phyloP scores from a whole-genome alignment of 64 coral and sea anemone genomes.

The Pocillopora damicornis region DNA sequence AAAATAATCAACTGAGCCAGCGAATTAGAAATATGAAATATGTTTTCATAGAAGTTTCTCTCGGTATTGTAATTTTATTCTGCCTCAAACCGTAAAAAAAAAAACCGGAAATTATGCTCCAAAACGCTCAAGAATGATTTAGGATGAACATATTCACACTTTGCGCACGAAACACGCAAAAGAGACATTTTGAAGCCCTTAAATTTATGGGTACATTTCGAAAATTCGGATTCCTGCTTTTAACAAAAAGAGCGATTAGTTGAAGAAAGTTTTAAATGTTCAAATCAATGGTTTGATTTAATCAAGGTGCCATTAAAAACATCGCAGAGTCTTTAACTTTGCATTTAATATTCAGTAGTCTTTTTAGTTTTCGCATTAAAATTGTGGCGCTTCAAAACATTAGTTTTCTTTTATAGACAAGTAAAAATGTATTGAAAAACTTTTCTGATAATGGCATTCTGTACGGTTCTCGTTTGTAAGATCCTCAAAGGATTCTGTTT shows the following conservation, averaged over 20 bases:
- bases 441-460: no score
- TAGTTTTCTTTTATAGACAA: no score
- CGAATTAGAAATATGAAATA: constrained; percentile 9
- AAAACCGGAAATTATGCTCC: neutral
- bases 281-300: neutral
- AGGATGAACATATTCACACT: neutral
- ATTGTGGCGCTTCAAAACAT: neutral
- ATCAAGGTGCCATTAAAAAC: neutral
- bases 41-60: constrained; percentile 13
- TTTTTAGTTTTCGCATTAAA: neutral
- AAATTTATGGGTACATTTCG: neutral
- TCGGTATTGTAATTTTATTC: neutral
- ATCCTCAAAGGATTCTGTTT: no score
- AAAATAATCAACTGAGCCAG: neutral
- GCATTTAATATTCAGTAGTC: neutral
- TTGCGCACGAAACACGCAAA: neutral
- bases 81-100: neutral
- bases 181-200: neutral
- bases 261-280: neutral
- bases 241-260: neutral
- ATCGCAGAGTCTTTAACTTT: neutral
- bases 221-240: neutral
- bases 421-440: no score
- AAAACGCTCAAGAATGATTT: constrained; percentile 3
- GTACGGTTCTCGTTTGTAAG: no score